These are phyloP conservation scores for Vulpes lagopus DNA, from an alignment of 2,113 vertebrate species.

Conservation along the genomic window DNA sequence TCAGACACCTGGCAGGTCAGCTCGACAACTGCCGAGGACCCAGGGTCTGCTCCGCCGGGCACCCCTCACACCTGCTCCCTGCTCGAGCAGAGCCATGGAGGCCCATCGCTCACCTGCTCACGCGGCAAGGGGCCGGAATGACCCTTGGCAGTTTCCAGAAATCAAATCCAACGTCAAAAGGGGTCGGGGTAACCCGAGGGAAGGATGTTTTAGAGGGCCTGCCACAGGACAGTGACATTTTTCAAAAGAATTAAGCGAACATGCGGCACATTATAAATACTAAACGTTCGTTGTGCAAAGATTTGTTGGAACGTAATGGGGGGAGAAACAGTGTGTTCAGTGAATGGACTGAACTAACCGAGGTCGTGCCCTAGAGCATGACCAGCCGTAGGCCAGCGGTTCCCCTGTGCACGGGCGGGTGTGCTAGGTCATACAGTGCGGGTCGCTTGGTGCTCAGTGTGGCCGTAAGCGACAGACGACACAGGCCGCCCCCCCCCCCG, in stretches of 20 bases:
- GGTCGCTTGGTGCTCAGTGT: background rate
- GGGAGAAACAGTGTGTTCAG: background rate
- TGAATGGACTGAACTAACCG: background rate
- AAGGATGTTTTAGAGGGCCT: background rate
- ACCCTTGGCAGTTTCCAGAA: background rate
- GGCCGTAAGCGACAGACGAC: background rate
- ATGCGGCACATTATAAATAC: fast-evolving
- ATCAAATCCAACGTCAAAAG: background rate
- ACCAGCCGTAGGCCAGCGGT: background rate
- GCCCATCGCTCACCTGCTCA: background rate
- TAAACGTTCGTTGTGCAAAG: background rate
- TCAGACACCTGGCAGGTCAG: background rate
- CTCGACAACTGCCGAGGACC: background rate
- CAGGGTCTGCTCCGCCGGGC: fast-evolving
- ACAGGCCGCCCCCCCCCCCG: too few species aligned
- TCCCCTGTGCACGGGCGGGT: background rate
- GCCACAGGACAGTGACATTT: background rate
- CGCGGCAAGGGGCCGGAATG: background rate
- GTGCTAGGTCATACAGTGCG: background rate
- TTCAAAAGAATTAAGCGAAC: background rate
- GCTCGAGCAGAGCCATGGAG: background rate
- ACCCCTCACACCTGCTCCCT: background rate
- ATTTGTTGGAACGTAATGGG: background rate
- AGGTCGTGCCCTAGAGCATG: background rate
- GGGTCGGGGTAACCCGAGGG: background rate